These are phyloP conservation scores for Sula dactylatra DNA, from an alignment of 2,113 vertebrate species.

Conservation along the genomic window DNA sequence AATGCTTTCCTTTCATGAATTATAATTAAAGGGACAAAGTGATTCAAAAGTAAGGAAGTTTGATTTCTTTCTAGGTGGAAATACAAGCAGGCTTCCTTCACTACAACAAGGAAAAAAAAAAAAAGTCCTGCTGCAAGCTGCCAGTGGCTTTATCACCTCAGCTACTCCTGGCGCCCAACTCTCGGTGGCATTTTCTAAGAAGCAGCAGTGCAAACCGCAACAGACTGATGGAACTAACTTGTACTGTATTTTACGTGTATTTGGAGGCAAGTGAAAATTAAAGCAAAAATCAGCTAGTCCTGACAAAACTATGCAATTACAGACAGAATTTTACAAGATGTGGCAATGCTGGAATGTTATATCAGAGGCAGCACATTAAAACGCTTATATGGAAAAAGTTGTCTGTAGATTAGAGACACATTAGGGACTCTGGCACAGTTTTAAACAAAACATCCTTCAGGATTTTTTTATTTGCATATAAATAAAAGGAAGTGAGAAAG, in stretches of 20 bases:
- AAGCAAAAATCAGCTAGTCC: not conserved
- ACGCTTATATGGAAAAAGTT: not conserved
- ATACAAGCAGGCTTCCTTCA: not conserved
- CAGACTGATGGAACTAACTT: not conserved
- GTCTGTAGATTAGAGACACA: not conserved
- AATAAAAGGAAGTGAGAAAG: not conserved
- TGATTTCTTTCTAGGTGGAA: not conserved
- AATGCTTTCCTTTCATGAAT: not conserved
- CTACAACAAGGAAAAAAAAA: not conserved
- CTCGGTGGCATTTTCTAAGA: not conserved
- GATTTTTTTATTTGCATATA: not conserved
- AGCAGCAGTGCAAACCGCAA: not conserved
- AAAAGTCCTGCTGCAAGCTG: not conserved
- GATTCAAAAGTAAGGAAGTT: not conserved
- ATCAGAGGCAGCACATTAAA: not conserved
- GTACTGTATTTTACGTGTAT: rapidly evolving
- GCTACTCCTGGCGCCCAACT: not conserved
- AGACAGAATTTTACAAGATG: not conserved
- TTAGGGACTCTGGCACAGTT: not conserved
- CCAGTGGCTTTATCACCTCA: not conserved
- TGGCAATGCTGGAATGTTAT: not conserved
- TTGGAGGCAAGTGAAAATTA: not conserved
- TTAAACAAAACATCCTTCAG: not conserved
- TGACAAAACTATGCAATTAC: rapidly evolving
- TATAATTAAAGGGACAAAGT: not conserved